Evolutionary conservation across 2,888 invertebrate genomes (phyloP), one percentile per base, ranked within the genome.

Genomic region (Crossocerus cetratus): DNA sequence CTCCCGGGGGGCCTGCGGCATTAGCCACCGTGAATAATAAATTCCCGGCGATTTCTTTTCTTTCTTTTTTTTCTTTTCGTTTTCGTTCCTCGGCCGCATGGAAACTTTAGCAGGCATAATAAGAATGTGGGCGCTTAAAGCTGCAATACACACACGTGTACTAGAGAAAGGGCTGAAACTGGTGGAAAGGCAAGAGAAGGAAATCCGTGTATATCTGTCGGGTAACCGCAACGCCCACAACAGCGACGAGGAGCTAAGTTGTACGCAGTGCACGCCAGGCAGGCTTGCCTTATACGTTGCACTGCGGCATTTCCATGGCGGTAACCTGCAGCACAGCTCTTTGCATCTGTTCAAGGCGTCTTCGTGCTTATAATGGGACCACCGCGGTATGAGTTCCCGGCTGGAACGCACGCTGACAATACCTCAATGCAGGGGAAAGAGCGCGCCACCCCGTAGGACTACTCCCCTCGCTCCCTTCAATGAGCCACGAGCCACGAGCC

Each of bases 321-420:
- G 69, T 81, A 80, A 76, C 76, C 73, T 72, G 71, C 78, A 43
- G 78, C 76, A 63, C 62, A 43, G 59, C 43, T 65, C 69, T 71
- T 77, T 75, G 69, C 75, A 75, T 72, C 75, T 75, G 75, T 74
- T 74, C 56, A 32, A 1, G 32, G 56, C 61, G 69, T 65, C 63
- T 23, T 42, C 75, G 62, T 49, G 66, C 61, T 73, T 76, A 74
- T 80, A 80, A 80, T 80, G 72, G 69, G 66, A 80, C 80, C 79
- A 79, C 77, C 79, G 74, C 42, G 32, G 32, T 54, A 71, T 64
- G 65, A 63, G 65, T 76, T 79, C 61, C 72, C 18, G 58, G 22
- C 56, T 42, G 68, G 76, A 61, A 73, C 64, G 69, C 61, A 54
- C 65, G 57, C 57, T 23, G 63, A 72, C 65, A 59, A 65, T 62